Evolutionary conservation across 2,113 vertebrate genomes (phyloP), one percentile per base, ranked within the genome.

Genomic region (Oreochromis tanganicae): DNA sequence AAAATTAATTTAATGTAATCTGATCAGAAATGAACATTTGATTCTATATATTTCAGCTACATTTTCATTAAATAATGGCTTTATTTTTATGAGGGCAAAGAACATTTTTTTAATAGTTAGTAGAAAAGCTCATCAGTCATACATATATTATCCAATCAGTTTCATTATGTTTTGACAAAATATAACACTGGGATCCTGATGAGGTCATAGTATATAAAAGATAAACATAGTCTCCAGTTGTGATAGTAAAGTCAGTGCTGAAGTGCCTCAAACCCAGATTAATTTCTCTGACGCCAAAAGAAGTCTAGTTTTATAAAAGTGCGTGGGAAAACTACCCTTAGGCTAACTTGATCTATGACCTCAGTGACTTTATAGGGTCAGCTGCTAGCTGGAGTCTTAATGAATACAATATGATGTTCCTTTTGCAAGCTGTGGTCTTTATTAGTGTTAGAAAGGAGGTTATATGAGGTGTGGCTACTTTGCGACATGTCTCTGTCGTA

Each of bases 71-170:
- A 66, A 66, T 12, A 66, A n/a, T 1, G 0, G 0, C 10, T 66
- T 38, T 66, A n/a, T n/a, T 13, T 66, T 21, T n/a, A 38, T 38
- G 6, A 38, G 2, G 61, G 34, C 61, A 66, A 66, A 8, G 34
- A 66, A 66, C 38, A 0, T n/a, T n/a, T 0, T 66, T 21, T 21
- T n/a, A 66, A 66, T 9, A 75, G 14, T 14, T 32, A 1, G 5
- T 10, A 7, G 9, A 48, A 32, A 50, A 46, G 24, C 41, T 19
- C 13, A 27, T 75, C 5, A 11, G 12, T 48, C 68, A 48, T 11
- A 48, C 41, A 48, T 16, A 43, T 73, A 73, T 71, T n/a, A 63
- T 63, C 59, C 32, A 11, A 36, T 36, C 17, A 19, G 59, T 11
- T 63, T 61, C 16, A 61, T 61, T 68, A 24, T 71, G 13, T 73